phyloP scores from a whole-genome alignment of 2,888 invertebrate species.

The Ectemnius lituratus region DNA sequence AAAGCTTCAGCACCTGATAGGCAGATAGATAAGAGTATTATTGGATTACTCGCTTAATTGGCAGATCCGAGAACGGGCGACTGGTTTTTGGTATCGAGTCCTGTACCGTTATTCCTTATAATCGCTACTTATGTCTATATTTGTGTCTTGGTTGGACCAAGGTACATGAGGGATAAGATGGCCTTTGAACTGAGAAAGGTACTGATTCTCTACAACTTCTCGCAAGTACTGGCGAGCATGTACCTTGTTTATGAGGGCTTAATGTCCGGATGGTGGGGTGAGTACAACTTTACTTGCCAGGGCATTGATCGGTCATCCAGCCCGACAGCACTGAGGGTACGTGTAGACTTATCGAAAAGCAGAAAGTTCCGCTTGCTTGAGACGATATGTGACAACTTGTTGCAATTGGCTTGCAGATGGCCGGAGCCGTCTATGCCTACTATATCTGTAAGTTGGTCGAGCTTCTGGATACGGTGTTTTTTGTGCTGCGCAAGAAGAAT shows the following conservation, averaged over 20 bases:
- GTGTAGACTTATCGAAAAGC: constrained; percentile 57
- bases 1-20: not conserved
- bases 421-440: constrained; percentile 80
- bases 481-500: constrained; percentile 93
- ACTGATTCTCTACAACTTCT: constrained; percentile 90
- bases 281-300: constrained; percentile 86
- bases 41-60: constrained; percentile 6
- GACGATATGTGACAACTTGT: not conserved
- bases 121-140: constrained; percentile 85
- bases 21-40: too few species aligned
- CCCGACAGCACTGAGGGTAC: constrained; percentile 83
- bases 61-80: constrained; percentile 84
- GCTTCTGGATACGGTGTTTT: constrained; percentile 90
- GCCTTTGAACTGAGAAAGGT: constrained; percentile 89
- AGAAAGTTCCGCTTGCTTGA: not conserved
- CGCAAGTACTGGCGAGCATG: constrained; percentile 90
- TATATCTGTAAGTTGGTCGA: constrained; percentile 89
- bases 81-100: constrained; percentile 87
- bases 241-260: constrained; percentile 85
- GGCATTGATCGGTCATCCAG: constrained; percentile 83
- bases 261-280: constrained; percentile 76
- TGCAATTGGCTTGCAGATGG: constrained; percentile 69
- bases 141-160: constrained; percentile 87
- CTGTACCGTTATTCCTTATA: constrained; percentile 84
- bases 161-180: constrained; percentile 91